These are phyloP conservation scores for Gallinago nigripennis DNA, from an alignment of 2,797 vertebrate genomes.

Conservation along the genomic window DNA sequence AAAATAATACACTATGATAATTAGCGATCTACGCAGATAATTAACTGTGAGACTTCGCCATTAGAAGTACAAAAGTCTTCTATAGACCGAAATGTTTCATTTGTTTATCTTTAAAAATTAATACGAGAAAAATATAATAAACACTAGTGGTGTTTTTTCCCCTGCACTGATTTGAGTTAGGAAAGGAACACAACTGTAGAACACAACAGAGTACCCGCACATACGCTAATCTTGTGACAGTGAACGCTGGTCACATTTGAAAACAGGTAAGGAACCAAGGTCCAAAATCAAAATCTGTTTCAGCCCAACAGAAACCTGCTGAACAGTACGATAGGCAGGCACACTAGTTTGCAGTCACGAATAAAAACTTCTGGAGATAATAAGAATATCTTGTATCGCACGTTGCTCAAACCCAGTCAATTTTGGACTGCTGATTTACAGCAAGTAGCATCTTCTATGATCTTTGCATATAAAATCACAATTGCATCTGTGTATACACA, in stretches of 20 bases:
- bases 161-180: background rate
- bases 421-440: background rate
- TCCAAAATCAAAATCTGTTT: conserved; percentile 8
- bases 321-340: background rate
- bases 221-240: background rate
- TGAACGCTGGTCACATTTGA: background rate
- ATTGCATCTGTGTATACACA: background rate
- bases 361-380: background rate
- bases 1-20: background rate
- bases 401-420: background rate
- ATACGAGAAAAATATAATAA: background rate
- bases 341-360: background rate
- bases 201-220: background rate
- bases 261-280: conserved; percentile 2
- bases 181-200: background rate
- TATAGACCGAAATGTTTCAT: background rate
- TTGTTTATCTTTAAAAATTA: background rate
- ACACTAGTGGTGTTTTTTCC: background rate
- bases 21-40: background rate
- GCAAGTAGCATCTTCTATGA: conserved; percentile 18
- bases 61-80: background rate
- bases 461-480: conserved; percentile 11
- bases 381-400: background rate
- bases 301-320: background rate
- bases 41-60: background rate